Percentiles rank a stretch among this genome's conserved stretches.
These are phyloP conservation scores for Amblyornis subalaris DNA, from an alignment of 2,113 vertebrate species.

Conservation along the genomic window DNA sequence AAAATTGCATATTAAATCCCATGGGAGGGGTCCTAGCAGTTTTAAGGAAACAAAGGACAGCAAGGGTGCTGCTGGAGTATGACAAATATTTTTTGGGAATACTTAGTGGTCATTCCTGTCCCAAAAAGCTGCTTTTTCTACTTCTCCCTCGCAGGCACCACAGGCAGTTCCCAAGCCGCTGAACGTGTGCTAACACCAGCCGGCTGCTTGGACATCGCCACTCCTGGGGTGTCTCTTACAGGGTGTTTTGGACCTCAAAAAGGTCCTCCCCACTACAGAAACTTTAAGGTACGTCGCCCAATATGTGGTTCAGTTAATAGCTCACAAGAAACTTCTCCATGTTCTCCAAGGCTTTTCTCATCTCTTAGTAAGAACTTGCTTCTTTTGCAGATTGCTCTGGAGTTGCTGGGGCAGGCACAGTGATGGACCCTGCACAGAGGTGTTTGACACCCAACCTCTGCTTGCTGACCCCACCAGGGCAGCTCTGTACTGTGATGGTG, in stretches of 20 bases:
- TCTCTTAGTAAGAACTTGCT: background rate
- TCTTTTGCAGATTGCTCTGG: background rate
- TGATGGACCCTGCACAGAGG: background rate
- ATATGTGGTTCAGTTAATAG: accelerated
- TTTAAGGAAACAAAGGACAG: background rate
- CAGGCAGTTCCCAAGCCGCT: accelerated
- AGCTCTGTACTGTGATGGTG: background rate
- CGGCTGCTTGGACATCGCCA: background rate
- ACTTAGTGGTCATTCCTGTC: background rate
- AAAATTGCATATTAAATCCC: background rate
- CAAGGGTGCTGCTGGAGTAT: background rate
- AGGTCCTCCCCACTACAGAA: background rate
- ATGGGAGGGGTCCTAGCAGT: background rate
- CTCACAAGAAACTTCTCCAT: background rate
- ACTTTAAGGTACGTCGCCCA: background rate
- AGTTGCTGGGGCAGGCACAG: background rate
- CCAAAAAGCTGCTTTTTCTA: background rate
- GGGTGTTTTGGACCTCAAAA: background rate
- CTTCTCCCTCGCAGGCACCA: accelerated
- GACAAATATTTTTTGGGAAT: background rate
- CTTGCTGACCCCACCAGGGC: accelerated
- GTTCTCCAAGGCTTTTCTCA: background rate
- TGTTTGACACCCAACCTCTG: background rate
- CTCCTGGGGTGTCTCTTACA: background rate
- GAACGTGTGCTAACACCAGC: background rate